A percentile compares a stretch with the other conserved stretches of the same genome.
Conservation (phyloP, 2,888 invertebrate species). For the Saturnia japonica region DNA sequence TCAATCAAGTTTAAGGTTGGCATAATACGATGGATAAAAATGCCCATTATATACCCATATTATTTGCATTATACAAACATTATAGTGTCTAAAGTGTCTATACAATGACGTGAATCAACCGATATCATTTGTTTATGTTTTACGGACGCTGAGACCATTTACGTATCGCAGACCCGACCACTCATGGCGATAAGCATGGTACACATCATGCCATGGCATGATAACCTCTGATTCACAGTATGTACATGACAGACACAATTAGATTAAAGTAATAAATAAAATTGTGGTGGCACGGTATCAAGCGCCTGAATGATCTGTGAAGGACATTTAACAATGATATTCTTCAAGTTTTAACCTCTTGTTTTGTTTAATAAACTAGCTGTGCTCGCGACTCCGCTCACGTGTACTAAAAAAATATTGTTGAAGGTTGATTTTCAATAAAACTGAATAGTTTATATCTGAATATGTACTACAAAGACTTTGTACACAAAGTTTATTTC, state of each 20-base stretch:
- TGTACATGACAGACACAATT: conserved; percentile 23
- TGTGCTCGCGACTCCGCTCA: background rate
- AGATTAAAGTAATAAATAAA: conserved; percentile 7
- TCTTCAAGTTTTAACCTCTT: background rate
- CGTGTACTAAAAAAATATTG: no score
- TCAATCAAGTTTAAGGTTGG: conserved; percentile 10
- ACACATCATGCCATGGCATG: conserved; percentile 39
- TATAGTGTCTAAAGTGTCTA: background rate
- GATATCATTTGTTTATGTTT: conserved; percentile 38
- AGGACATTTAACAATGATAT: background rate
- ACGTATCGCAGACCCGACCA: conserved; percentile 19
- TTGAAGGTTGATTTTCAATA: no score
- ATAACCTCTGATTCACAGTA: conserved; percentile 41
- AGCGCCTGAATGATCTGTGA: background rate
- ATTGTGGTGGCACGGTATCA: background rate
- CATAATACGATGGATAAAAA: conserved; percentile 9
- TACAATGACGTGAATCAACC: background rate
- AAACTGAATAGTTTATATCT: no score
- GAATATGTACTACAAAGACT: no score
- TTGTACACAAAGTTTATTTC: no score
- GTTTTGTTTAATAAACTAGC: background rate
- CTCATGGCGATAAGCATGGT: conserved; percentile 41
- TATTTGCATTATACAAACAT: background rate
- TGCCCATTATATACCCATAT: conserved; percentile 25
- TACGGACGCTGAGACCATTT: conserved; percentile 19